These are phyloP conservation scores for Latrodectus geometricus DNA, from an alignment of 1,140 invertebrate species.

Conservation along the genomic window DNA sequence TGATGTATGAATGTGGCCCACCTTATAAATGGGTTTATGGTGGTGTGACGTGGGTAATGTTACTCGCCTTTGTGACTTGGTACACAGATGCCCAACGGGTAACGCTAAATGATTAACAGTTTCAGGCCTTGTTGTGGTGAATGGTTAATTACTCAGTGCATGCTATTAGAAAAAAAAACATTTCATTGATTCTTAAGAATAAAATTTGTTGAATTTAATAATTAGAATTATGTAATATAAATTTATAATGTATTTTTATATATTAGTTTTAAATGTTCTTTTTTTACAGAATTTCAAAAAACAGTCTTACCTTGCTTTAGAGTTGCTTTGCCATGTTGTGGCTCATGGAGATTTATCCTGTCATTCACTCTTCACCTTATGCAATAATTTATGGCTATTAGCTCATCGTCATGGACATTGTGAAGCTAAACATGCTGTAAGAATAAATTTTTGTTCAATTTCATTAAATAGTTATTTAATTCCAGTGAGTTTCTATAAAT, in stretches of 20 bases:
- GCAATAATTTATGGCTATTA: constrained; percentile 83
- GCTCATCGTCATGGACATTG: constrained; percentile 74
- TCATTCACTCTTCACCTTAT: constrained; percentile 75
- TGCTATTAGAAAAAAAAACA: no score
- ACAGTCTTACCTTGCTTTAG: constrained; percentile 76
- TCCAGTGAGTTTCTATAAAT: no score
- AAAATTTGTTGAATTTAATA: constrained; percentile 26
- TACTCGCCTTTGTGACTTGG: no score
- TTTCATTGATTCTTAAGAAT: no score
- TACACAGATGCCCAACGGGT: no score
- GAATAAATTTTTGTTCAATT: constrained; percentile 22
- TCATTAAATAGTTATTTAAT: no score
- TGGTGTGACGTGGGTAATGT: no score
- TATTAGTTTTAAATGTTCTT: constrained; percentile 39
- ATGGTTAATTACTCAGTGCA: no score
- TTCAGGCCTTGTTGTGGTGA: no score
- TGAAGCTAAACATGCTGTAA: constrained; percentile 72
- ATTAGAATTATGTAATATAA: constrained; percentile 36
- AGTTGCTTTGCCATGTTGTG: constrained; percentile 80
- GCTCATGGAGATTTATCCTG: constrained; percentile 77
- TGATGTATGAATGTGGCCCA: no score
- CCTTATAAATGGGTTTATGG: no score
- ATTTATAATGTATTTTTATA: neutral
- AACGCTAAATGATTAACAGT: no score
- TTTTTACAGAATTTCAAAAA: constrained; percentile 66